phyloP scores from a whole-genome alignment of 2,888 invertebrate species.

The Branchipolynoe longqiensis region DNA sequence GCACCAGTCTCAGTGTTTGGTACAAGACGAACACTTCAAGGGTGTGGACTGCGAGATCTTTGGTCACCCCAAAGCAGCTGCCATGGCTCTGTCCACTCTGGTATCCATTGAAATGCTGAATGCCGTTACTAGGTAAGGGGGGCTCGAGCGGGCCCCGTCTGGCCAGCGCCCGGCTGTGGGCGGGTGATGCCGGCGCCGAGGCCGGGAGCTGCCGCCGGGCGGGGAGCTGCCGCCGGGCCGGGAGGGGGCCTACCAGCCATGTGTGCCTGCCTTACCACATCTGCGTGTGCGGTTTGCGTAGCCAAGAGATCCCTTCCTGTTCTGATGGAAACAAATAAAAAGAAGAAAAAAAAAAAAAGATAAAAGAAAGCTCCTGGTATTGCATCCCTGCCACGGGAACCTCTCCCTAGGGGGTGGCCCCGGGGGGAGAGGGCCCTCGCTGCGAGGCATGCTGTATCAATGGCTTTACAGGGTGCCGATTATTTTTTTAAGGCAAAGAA shows the following conservation, averaged over 20 bases:
- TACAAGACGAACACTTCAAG: constrained; percentile 86
- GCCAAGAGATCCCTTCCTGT: constrained; percentile 19
- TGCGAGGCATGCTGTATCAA: too few relatives aligned
- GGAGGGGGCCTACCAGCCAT: constrained; percentile 29
- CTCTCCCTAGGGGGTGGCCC: too few relatives aligned
- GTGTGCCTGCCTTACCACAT: constrained; percentile 51
- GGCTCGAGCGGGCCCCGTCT: background rate
- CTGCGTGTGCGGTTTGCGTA: constrained; percentile 47
- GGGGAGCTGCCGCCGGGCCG: background rate
- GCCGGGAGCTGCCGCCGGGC: background rate
- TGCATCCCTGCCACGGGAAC: too few relatives aligned
- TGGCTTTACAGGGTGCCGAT: too few relatives aligned
- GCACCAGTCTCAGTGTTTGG: constrained; percentile 81
- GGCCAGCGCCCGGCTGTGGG: constrained; percentile 15
- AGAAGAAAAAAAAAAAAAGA: background rate
- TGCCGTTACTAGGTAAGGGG: constrained; percentile 96
- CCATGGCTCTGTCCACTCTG: constrained; percentile 99
- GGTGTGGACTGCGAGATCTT: constrained; percentile 99
- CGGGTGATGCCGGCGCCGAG: too few relatives aligned
- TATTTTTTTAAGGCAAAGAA: too few relatives aligned
- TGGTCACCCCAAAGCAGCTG: constrained; percentile 99
- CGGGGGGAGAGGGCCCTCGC: too few relatives aligned
- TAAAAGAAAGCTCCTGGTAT: too few relatives aligned
- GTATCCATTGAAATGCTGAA: constrained; percentile 99
- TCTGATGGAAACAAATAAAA: too few relatives aligned